These are phyloP conservation scores for Harpalus rubripes DNA, from an alignment of 2,888 invertebrate genomes.

Conservation along the genomic window DNA sequence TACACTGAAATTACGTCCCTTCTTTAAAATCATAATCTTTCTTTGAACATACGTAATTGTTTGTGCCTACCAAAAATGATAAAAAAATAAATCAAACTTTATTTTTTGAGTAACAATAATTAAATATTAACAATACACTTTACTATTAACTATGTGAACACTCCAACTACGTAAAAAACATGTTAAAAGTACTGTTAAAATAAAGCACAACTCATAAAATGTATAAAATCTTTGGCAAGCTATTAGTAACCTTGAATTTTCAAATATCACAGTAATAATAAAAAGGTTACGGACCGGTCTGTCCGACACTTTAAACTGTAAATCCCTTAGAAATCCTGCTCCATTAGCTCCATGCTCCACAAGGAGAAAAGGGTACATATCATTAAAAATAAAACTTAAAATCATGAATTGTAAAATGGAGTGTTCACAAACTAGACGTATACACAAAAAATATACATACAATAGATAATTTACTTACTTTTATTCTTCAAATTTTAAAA, in stretches of 20 bases:
- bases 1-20: conserved; percentile 55
- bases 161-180: conserved; percentile 41
- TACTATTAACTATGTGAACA: conserved; percentile 46
- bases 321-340: neutral
- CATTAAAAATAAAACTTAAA: conserved; percentile 8
- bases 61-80: conserved; percentile 58
- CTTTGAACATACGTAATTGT: conserved; percentile 43
- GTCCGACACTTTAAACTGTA: neutral
- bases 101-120: conserved; percentile 45
- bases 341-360: no score
- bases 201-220: conserved; percentile 28
- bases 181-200: conserved; percentile 27
- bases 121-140: conserved; percentile 51
- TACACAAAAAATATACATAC: conserved; percentile 43
- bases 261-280: conserved; percentile 65
- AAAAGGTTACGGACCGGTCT: conserved; percentile 13
- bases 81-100: conserved; percentile 59
- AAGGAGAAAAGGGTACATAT: no score
- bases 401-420: conserved; percentile 34
- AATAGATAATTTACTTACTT: conserved; percentile 21
- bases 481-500: conserved; percentile 51
- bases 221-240: conserved; percentile 64
- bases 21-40: conserved; percentile 41
- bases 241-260: conserved; percentile 61
- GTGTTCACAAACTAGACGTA: conserved; percentile 54